These are phyloP conservation scores for Ichneumoninae sp. DNA, from an alignment of 2,888 invertebrate genomes.

Conservation along the genomic window DNA sequence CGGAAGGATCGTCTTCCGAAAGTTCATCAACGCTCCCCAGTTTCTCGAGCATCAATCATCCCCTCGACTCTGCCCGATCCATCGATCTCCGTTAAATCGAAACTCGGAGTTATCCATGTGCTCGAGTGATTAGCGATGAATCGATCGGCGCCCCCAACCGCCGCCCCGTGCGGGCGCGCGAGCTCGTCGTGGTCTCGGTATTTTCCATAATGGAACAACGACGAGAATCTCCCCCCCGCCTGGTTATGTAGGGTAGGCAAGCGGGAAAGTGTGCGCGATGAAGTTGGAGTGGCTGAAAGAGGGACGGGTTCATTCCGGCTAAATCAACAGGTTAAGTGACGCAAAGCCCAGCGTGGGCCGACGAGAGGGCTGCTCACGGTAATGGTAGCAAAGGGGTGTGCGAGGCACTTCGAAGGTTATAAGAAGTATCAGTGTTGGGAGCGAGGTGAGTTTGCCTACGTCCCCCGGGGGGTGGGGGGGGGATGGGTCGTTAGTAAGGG, in stretches of 20 bases:
- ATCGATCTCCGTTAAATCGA: constrained; percentile 1
- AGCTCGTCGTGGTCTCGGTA: constrained; percentile 57
- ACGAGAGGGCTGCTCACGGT: constrained; percentile 23
- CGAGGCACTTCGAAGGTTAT: constrained; percentile 56
- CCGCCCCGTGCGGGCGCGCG: not conserved
- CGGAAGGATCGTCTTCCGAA: not conserved
- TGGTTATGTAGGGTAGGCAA: not conserved
- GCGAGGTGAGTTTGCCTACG: constrained; percentile 49
- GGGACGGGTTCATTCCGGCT: constrained; percentile 73
- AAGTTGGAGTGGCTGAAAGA: constrained; percentile 13
- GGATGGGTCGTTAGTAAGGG: not conserved
- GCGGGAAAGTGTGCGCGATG: constrained; percentile 20
- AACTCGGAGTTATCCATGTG: not conserved
- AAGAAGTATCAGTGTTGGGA: constrained; percentile 56
- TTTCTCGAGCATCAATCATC: constrained; percentile 14
- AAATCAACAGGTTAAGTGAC: constrained; percentile 80
- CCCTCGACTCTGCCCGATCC: not conserved
- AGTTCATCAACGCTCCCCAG: not conserved
- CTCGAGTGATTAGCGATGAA: constrained; percentile 32
- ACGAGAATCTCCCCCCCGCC: not conserved
- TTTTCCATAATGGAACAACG: constrained; percentile 74
- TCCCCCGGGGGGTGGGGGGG: too few species aligned
- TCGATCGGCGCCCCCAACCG: constrained; percentile 36
- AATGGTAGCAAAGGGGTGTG: constrained; percentile 16
- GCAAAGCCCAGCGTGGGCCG: constrained; percentile 66